Evolutionary conservation across 2,797 vertebrate species (phyloP), one percentile per base, ranked within the genome.

Genomic region (Presbytis comata): DNA sequence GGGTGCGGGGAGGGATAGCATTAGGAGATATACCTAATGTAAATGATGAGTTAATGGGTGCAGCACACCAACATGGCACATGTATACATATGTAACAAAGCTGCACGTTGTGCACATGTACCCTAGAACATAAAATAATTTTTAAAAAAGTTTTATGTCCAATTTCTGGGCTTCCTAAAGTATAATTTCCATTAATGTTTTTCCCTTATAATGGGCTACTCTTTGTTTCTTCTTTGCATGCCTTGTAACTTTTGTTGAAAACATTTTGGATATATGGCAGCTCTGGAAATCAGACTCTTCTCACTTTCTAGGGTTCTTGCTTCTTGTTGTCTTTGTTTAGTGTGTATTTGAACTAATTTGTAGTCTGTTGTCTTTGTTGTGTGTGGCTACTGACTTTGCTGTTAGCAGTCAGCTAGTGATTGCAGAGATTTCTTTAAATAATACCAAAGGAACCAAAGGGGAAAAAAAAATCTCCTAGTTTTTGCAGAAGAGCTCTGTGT

Each of bases 341-440:
- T 83, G 12, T 64, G 28, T 81, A 86, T 70, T 74, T 92, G 74
- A 85, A 95, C 67, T 89, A 57, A 74, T 93, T 89, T 85, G 61
- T 70, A n/a, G 55, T 41, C 33, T 91, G 10, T 36, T 80, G 61
- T 83, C 64, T 92, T 85, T 92, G 93, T 95, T 39, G 24, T 76
- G 2, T 89, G 21, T 95, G 48, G 44, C 79, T 46, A 46, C 12
- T 83, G 41, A 93, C 28, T 79, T 14, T 90, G 36, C 28, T 72
- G 33, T 78, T 90, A 80, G 11, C 55, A 75, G 72, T 88, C 78
- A 91, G 5, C 61, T 55, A 22, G 26, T 86, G 76, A 83, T 87
- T 61, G 59, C 17, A 78, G 57, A 91, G 55, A 85, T 92, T 89
- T 89, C 36, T 86, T 91, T 93, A 46, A 95, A 64, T 26, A 78